Evolutionary conservation across 2,113 vertebrate species (phyloP).

Genomic region (Castor canadensis): DNA sequence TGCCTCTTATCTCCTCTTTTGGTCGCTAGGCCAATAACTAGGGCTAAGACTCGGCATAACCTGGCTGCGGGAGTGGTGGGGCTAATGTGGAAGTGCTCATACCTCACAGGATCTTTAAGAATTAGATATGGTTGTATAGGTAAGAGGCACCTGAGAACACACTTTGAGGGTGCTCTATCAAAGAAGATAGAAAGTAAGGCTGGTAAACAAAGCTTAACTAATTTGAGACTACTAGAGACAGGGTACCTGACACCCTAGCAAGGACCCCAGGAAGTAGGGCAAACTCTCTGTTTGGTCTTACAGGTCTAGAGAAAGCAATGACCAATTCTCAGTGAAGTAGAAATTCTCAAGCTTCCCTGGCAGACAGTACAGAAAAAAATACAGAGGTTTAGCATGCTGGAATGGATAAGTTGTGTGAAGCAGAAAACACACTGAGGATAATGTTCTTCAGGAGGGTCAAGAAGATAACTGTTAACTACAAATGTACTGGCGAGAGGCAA

Average conservation of each 20-base stretch:
- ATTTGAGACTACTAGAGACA: not conserved
- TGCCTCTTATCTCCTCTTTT: not conserved
- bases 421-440: not conserved
- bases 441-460: not conserved
- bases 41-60: not conserved
- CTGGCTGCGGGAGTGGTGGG: not conserved
- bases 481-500: not conserved
- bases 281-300: not conserved
- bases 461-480: not conserved
- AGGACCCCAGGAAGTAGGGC: not conserved
- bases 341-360: not conserved
- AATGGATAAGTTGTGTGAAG: not conserved
- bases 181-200: not conserved
- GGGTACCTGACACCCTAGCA: not conserved
- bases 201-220: not conserved
- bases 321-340: not conserved
- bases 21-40: not conserved
- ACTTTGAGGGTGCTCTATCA: not conserved
- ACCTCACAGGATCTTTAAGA: not conserved
- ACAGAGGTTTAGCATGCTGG: not conserved
- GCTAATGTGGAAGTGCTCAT: not conserved
- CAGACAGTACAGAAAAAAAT: not conserved
- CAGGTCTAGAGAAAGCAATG: not conserved
- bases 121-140: not conserved
- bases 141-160: not conserved